These are phyloP conservation scores for Cosmia trapezina DNA, from an alignment of 2,888 invertebrate genomes.

Conservation along the genomic window DNA sequence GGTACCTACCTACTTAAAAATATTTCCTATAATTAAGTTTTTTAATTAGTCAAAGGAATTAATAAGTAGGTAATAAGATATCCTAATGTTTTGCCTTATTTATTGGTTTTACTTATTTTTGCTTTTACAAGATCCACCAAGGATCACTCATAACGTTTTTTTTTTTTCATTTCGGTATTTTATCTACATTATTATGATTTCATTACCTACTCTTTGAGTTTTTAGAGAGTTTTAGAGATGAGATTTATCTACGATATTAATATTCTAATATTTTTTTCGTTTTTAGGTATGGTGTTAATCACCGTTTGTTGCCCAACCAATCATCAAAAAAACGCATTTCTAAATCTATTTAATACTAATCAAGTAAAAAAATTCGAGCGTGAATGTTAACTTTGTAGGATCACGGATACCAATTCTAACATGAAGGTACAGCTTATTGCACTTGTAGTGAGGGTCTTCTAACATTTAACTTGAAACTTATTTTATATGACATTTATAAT, in stretches of 20 bases:
- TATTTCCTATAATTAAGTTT: not conserved
- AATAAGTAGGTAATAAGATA: not conserved
- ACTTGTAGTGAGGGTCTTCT: slow-evolving; percentile 40
- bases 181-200: no score
- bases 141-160: not conserved
- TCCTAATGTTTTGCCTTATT: not conserved
- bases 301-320: no score
- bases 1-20: slow-evolving; percentile 15
- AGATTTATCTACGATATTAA: no score
- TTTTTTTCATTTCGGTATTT: no score
- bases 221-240: no score
- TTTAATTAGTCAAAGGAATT: not conserved
- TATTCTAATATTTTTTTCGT: no score
- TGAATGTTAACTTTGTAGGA: not conserved
- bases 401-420: not conserved
- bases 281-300: no score
- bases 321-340: no score
- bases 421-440: not conserved
- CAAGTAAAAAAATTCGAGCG: not conserved
- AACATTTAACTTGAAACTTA: slow-evolving; percentile 70
- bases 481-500: slow-evolving; percentile 72
- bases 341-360: not conserved
- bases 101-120: not conserved
- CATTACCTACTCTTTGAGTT: no score
- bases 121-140: not conserved